Base-by-base conservation (phyloP, 2,888 invertebrate species). In the Amaurobius ferox region DNA sequence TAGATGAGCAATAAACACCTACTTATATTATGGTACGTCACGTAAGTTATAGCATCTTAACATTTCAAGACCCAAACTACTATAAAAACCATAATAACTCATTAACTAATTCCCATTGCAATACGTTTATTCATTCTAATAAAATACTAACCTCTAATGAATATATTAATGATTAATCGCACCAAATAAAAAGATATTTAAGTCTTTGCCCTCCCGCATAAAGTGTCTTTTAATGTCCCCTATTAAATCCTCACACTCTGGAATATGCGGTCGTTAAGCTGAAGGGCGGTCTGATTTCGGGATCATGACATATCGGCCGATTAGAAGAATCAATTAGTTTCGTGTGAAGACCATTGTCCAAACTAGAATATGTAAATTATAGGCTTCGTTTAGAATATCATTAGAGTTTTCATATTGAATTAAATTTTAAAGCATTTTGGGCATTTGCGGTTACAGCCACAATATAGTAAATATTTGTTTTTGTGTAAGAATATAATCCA, bases 111-210 rank as follows among this genome's bases (percentile, higher is more conserved):
- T 44, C 23, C 55, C 55, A 5, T 3, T 23, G 55, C 55, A 55
- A 55, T 55, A 55, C 19, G 23, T n/a, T 55, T 11, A 23, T 23
- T 23, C 55, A 55, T 55, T 55, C 55, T 23, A 6, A 55, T 23
- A 55, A 19, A 55, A 23, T 55, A 55, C 55, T 19, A 55, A 55
- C 55, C 16, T 16, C 44, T 55, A 55, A 55, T 23, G 55, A 55
- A 23, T 55, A 23, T 19, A 55, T 55, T 55, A 23, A 55, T 55
- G 23, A 55, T 55, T 55, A 23, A 55, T 55, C 5, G 55, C 23
- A 11, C 55, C 23, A 55, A 55, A 55, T 55, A 55, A 55, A 55
- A 55, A 55, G 55, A 23, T 55, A 19, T 55, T 55, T 55, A 23
- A 55, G 23, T 19, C 55, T 23, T 55, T 55, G n/a, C n/a, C 55